Evolutionary conservation across 2,888 invertebrate species (phyloP).

Genomic region (Lacanobia wlatinum): DNA sequence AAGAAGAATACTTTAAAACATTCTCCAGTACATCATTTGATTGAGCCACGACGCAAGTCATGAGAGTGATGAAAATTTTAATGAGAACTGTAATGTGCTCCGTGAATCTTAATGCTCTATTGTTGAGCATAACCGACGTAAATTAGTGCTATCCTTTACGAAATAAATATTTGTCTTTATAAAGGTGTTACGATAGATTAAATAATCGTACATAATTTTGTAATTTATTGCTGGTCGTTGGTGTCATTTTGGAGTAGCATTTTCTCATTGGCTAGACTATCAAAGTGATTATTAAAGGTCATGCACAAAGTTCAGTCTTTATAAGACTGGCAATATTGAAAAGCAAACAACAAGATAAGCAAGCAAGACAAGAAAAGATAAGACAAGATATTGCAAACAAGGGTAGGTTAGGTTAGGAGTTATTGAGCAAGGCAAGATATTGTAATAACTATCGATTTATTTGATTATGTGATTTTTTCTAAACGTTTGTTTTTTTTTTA

Average conservation of each 20-base stretch:
- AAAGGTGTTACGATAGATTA: conserved; percentile 61
- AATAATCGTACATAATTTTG: conserved; percentile 58
- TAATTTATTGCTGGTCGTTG: conserved; percentile 40
- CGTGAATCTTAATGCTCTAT: conserved; percentile 68
- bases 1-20: conserved; percentile 47
- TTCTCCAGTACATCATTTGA: conserved; percentile 48
- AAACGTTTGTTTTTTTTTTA: too few relatives aligned
- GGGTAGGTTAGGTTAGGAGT: too few relatives aligned
- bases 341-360: too few relatives aligned
- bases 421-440: too few relatives aligned
- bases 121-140: conserved; percentile 56
- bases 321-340: too few relatives aligned
- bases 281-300: conserved; percentile 1
- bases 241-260: not conserved
- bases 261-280: not conserved
- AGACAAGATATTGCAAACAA: too few relatives aligned
- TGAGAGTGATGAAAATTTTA: conserved; percentile 69
- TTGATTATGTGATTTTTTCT: too few relatives aligned
- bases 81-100: conserved; percentile 57
- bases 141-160: conserved; percentile 62
- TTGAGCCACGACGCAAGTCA: conserved; percentile 56
- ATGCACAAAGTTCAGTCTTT: not conserved
- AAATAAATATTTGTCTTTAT: conserved; percentile 69
- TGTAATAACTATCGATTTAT: too few relatives aligned
- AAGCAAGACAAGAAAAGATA: too few relatives aligned